Percentiles rank a stretch among this genome's conserved stretches.
phyloP scores from a whole-genome alignment of 2,113 vertebrate species.

The Sorex araneus region DNA sequence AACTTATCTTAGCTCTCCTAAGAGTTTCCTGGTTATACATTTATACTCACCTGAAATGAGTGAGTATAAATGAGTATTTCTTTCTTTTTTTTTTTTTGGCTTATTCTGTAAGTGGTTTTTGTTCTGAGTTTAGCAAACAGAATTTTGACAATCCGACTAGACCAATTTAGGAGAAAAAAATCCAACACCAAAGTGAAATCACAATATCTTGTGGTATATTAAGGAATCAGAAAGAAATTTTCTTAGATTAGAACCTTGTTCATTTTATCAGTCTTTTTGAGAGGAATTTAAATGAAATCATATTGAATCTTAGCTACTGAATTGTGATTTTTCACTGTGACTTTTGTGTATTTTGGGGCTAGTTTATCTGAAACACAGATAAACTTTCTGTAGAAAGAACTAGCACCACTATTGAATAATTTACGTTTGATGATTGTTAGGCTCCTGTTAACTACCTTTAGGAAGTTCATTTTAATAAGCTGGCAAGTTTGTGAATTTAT shows the following conservation, averaged over 20 bases:
- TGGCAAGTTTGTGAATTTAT: constrained; percentile 50
- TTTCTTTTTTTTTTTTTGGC: background rate
- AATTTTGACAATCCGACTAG: background rate
- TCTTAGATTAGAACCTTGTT: background rate
- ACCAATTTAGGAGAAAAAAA: background rate
- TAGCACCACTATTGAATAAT: constrained; percentile 63
- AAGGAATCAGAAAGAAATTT: constrained; percentile 7
- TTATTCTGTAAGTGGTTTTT: background rate
- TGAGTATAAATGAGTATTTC: too few species aligned
- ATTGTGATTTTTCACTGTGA: constrained; percentile 18
- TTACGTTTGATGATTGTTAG: constrained; percentile 66
- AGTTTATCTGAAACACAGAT: constrained; percentile 49
- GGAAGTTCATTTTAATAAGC: constrained; percentile 71
- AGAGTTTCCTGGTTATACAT: background rate
- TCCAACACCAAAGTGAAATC: background rate
- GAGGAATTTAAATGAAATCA: constrained; percentile 31
- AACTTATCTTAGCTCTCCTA: background rate
- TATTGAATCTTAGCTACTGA: constrained; percentile 8
- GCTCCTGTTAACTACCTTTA: constrained; percentile 46
- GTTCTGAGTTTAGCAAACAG: background rate
- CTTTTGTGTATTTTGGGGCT: constrained; percentile 50
- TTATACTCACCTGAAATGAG: background rate
- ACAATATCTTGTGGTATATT: background rate
- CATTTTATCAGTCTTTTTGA: constrained; percentile 16
- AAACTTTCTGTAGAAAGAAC: constrained; percentile 65